Base-by-base conservation (phyloP, 1,140 invertebrate genomes). In the Drosophila santomea region DNA sequence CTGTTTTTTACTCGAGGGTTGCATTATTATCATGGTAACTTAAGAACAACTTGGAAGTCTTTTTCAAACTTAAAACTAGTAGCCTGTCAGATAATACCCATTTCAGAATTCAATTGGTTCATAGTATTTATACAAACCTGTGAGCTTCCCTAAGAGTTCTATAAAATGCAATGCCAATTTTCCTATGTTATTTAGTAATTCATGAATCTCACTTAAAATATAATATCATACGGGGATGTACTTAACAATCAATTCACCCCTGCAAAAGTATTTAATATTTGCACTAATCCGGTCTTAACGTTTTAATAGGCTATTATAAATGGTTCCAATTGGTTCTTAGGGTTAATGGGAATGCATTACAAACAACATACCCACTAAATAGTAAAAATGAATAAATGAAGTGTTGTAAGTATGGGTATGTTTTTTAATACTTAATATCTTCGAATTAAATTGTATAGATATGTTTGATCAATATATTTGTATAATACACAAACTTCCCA, bases 1-100 rank as follows among this genome's bases (percentile, higher is more conserved):
- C 20, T 25, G 25, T 50, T 68, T 28, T 64, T 67, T 5, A 28
- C 25, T 41, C 11, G 28, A 67, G 60, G 45, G 57, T 36, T 61
- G 63, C 48, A 63, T 63, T 43, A 43, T 60, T 41, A 35, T 28
- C 25, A 60, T 43, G 55, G 28, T 15, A 63, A 63, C 11, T 56
- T 59, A 57, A 25, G 39, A 15, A 39, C n/a, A 63, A 43, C 14
- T 43, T 10, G 4, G 15, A 23, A 41, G 38, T 14, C 25, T 15
- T 60, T 60, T 10, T 12, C 17, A 41, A 61, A 32, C 4, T 38
- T 23, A 3, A n/a, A 28, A 48, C 11, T 11, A 8, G 12, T 25
- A 28, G 25, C 7, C 23, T 1, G 14, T 45, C 20, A n/a, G 12
- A 14, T 28, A 3, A 14, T 25, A 25, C 23, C 5, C 6, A n/a